Evolutionary conservation across 2,888 invertebrate genomes (phyloP), one percentile per base, ranked within the genome.

Genomic region (Heliconius sara): DNA sequence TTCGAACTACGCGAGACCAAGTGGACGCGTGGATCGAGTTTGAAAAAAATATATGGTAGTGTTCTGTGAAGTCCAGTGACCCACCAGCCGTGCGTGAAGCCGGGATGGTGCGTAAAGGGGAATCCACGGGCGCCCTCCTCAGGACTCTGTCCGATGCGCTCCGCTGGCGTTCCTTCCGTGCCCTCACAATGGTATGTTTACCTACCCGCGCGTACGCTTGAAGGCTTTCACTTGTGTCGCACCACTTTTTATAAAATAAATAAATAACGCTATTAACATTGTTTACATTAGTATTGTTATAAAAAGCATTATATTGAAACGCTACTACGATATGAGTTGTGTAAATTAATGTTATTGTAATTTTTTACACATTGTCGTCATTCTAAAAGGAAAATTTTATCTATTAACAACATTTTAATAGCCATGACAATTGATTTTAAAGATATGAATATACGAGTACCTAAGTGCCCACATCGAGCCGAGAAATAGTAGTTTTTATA

Each of bases 81-180:
- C 94, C 89, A 91, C 78, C 91, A 91, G 89, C 91, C 89, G 93
- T 90, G 93, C 94, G 93, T 94, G 93, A 93, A 91, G 93, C 86
- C 91, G 92, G 91, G 90, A 95, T 95, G 95, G 93, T 93, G 87
- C 93, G 91, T 90, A 90, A 91, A 89, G 93, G 94, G 93, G 94
- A 94, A 90, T 90, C 93, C 87, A 90, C 90, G 84, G 89, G 90
- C 87, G 91, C 92, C 90, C 92, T 93, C 87, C 88, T 94, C 87
- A 91, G 92, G 90, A 91, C 93, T 89, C 89, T 95, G 87, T 91
- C 90, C 90, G 94, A 91, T 83, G 89, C 94, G 94, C 93, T 95
- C 85, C 92, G 94, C 83, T 93, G 93, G 92, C 92, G 90, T 84
- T 91, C 91, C 83, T 89, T 93, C 80, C 91, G 91, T 83, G 88